Percentiles rank a stretch among this genome's conserved stretches.
Evolutionary conservation across 2,888 invertebrate genomes (phyloP).

Genomic region (Diloba caeruleocephala): DNA sequence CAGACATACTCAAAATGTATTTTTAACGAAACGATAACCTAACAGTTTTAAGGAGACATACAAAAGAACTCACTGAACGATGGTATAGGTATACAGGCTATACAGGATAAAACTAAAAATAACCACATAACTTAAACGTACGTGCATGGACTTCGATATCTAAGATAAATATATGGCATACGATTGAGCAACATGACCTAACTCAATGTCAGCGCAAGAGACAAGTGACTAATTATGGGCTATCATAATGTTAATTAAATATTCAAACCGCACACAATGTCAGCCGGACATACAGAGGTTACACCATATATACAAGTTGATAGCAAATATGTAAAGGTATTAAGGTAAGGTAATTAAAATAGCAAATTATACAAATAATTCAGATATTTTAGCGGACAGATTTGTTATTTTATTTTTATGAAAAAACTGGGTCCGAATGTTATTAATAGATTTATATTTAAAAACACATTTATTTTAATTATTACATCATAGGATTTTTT

Average conservation of each 20-base stretch:
- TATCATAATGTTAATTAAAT: slow-evolving; percentile 27
- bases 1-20: too few species aligned
- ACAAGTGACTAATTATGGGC: slow-evolving; percentile 29
- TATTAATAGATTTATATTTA: too few species aligned
- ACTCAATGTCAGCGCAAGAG: slow-evolving; percentile 54
- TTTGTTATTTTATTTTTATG: too few species aligned
- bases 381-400: too few species aligned
- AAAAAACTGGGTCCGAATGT: too few species aligned
- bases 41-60: too few species aligned
- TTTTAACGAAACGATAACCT: too few species aligned
- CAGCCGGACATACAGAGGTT: slow-evolving; percentile 44
- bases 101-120: slow-evolving; percentile 4
- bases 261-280: slow-evolving; percentile 44
- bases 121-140: neutral
- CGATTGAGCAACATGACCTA: slow-evolving; percentile 54
- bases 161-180: slow-evolving; percentile 7
- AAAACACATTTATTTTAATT: too few species aligned
- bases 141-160: neutral
- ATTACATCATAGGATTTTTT: too few species aligned
- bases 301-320: slow-evolving; percentile 4
- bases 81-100: too few species aligned
- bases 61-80: too few species aligned
- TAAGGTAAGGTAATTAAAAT: neutral
- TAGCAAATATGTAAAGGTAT: neutral
- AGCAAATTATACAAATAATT: neutral